Conservation (phyloP, 2,113 vertebrate species). For the Excalfactoria chinensis region DNA sequence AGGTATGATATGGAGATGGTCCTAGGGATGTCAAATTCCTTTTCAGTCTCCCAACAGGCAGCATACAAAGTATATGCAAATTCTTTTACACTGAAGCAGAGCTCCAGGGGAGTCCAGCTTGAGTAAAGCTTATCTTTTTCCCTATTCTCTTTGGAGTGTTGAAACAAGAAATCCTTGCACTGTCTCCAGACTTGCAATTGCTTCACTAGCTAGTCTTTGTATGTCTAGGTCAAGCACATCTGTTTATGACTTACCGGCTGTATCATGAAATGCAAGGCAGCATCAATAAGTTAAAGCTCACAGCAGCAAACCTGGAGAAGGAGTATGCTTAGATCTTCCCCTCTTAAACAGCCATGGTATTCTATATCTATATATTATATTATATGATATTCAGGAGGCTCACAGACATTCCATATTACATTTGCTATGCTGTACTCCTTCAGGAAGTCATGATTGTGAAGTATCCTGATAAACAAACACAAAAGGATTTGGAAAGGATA, state of each 20-base stretch:
- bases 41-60: neutral
- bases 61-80: neutral
- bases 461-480: neutral
- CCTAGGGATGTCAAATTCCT: neutral
- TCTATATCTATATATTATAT: no score
- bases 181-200: neutral
- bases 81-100: neutral
- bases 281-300: neutral
- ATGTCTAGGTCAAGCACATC: neutral
- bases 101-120: neutral
- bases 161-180: neutral
- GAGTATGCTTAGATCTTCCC: neutral
- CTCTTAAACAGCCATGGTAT: neutral
- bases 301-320: neutral
- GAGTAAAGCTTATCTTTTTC: neutral
- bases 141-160: neutral
- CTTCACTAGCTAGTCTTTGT: neutral
- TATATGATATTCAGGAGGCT: fast-evolving
- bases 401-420: neutral
- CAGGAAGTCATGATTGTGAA: neutral
- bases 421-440: neutral
- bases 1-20: neutral
- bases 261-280: neutral
- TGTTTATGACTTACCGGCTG: neutral
- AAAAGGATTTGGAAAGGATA: neutral